Percentiles rank a stretch among this genome's conserved stretches.
Evolutionary conservation across 2,888 invertebrate genomes (phyloP).

Genomic region (Smittia sp.): DNA sequence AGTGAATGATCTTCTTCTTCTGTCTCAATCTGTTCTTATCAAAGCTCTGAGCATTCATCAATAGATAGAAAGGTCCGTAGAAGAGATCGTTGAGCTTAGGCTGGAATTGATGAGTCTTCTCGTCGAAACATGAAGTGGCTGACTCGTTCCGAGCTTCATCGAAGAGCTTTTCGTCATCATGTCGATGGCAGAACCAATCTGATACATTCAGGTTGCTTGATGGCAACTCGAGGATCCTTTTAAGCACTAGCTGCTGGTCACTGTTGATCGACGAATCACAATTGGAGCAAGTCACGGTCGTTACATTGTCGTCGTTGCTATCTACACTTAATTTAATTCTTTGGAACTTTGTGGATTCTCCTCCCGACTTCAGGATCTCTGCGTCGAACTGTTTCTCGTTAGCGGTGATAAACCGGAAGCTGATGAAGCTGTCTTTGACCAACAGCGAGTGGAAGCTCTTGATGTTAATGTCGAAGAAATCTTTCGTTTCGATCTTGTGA

Average conservation of each 20-base stretch:
- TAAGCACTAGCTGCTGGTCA: slow-evolving; percentile 37
- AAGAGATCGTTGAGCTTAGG: slow-evolving; percentile 43
- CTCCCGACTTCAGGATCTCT: slow-evolving; percentile 4
- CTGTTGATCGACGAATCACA: slow-evolving; percentile 41
- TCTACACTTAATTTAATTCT: background rate
- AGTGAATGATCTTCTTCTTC: slow-evolving; percentile 42
- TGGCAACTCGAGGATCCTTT: slow-evolving; percentile 43
- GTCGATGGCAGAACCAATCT: slow-evolving; percentile 45
- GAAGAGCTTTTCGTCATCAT: slow-evolving; percentile 29
- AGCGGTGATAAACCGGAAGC: slow-evolving; percentile 24
- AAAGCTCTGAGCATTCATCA: slow-evolving; percentile 42
- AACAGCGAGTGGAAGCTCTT: slow-evolving; percentile 6
- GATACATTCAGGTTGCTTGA: slow-evolving; percentile 43
- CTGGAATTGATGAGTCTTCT: slow-evolving; percentile 26
- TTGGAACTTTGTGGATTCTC: background rate
- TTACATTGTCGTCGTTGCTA: background rate
- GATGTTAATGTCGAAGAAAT: slow-evolving; percentile 28
- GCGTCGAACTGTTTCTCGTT: background rate
- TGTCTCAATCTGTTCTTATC: slow-evolving; percentile 29
- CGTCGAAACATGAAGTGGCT: slow-evolving; percentile 11
- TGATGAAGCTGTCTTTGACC: slow-evolving; percentile 31
- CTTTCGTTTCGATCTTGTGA: slow-evolving; percentile 3
- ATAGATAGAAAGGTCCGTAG: slow-evolving; percentile 43
- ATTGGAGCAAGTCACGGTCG: slow-evolving; percentile 39
- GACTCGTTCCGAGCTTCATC: background rate